Evolutionary conservation across 1,140 invertebrate species (phyloP).

Genomic region (Paraescarpia echinospica): DNA sequence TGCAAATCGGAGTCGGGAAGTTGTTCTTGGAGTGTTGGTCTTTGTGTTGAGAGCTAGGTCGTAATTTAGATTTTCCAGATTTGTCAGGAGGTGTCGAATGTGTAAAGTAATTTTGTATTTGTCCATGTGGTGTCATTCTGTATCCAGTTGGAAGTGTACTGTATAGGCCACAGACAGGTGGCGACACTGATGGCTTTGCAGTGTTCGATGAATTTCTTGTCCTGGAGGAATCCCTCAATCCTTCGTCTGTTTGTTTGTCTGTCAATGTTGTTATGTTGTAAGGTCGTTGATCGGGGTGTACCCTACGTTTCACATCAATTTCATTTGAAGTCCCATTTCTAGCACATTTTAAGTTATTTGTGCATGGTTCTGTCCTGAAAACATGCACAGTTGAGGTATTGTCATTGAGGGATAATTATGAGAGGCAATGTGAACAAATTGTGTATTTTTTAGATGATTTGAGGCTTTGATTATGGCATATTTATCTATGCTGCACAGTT

Average conservation of each 20-base stretch:
- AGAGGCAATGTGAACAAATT: not conserved
- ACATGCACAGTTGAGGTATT: not conserved
- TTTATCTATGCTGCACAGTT: not conserved
- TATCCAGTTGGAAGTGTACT: not conserved
- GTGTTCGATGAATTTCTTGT: not conserved
- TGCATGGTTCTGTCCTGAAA: not conserved
- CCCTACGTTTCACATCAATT: not conserved
- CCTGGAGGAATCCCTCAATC: not conserved
- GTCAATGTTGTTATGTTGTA: not conserved
- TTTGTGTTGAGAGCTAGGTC: not conserved
- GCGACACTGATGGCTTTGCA: not conserved
- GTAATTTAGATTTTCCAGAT: not conserved
- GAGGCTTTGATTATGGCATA: not conserved
- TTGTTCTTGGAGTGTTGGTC: not conserved
- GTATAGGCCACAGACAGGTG: not conserved
- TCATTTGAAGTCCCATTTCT: not conserved
- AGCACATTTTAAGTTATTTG: not conserved
- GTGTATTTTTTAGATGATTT: not conserved
- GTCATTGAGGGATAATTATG: not conserved
- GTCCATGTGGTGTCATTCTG: not conserved
- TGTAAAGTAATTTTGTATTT: not conserved
- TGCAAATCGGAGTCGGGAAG: not conserved
- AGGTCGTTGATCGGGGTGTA: not conserved
- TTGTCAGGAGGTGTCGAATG: not conserved
- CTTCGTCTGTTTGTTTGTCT: not conserved